These are phyloP conservation scores for Trichomalopsis sarcophagae DNA, from an alignment of 1,140 invertebrate genomes.

Conservation along the genomic window DNA sequence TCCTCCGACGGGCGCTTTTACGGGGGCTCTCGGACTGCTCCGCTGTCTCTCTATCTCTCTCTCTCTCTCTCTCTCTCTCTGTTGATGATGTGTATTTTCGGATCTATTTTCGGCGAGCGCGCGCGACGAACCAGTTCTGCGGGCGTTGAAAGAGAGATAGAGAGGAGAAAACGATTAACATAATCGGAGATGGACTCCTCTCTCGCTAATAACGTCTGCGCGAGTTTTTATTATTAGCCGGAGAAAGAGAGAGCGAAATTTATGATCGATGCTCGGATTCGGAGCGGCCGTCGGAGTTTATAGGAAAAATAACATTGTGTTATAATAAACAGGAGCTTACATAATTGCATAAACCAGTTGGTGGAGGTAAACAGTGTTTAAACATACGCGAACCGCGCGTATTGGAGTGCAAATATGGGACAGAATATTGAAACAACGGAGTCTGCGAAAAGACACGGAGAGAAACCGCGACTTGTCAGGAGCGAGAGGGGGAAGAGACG, in stretches of 20 bases:
- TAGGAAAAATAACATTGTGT: neutral
- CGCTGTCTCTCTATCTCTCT: neutral
- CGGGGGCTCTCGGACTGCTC: neutral
- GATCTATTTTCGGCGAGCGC: neutral
- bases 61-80: neutral
- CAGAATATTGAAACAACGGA: neutral
- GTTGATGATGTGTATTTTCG: neutral
- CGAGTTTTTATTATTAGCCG: neutral
- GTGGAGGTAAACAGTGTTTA: neutral
- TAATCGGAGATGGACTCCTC: neutral
- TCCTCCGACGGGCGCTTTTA: neutral
- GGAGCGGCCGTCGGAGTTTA: too few species aligned
- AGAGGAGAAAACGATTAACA: neutral
- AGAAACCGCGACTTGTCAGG: neutral
- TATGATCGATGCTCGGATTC: neutral
- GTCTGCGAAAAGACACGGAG: neutral
- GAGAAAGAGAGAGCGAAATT: neutral
- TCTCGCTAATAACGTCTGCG: neutral
- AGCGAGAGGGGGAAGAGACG: too few species aligned
- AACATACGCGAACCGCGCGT: neutral
- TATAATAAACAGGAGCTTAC: neutral
- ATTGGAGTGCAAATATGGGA: conserved; percentile 1
- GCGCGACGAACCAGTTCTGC: neutral
- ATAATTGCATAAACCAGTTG: neutral
- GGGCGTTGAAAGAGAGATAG: neutral